These are phyloP conservation scores for Formica exsecta DNA, from an alignment of 1,140 invertebrate species.

Conservation along the genomic window DNA sequence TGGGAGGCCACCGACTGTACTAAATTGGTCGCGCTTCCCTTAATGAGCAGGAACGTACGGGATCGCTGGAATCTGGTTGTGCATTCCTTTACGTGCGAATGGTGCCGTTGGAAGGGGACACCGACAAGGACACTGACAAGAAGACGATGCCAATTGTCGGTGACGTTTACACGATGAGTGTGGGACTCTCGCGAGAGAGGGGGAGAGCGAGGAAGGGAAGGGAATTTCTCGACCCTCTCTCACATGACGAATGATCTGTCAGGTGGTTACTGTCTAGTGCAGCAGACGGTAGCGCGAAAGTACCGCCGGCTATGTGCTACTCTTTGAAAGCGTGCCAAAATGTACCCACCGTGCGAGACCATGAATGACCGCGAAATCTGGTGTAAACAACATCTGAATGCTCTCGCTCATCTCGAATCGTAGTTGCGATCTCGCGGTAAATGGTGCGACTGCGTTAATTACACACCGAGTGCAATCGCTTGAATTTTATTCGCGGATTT, in stretches of 20 bases:
- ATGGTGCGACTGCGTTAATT: neutral
- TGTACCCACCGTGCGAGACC: constrained; percentile 15
- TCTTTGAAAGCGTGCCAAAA: constrained; percentile 73
- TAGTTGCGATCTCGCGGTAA: neutral
- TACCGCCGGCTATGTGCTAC: constrained; percentile 25
- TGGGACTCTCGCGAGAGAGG: constrained; percentile 31
- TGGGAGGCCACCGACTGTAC: constrained; percentile 16
- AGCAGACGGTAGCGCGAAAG: constrained; percentile 25
- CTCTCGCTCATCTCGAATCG: constrained; percentile 24
- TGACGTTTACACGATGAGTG: constrained; percentile 70
- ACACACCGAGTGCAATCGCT: neutral
- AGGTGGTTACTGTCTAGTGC: constrained; percentile 54
- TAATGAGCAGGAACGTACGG: constrained; percentile 57
- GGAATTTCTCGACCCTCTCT: neutral
- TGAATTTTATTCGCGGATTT: neutral
- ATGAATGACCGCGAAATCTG: constrained; percentile 65
- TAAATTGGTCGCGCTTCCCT: constrained; percentile 67
- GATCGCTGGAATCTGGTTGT: constrained; percentile 14
- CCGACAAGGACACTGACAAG: constrained; percentile 54
- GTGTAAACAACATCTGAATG: constrained; percentile 37
- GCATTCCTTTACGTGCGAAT: neutral
- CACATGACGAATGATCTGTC: constrained; percentile 76
- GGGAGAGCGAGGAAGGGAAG: neutral
- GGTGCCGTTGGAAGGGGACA: neutral
- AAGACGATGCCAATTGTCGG: constrained; percentile 68